These are phyloP conservation scores for Nasonovia ribisnigri DNA, from an alignment of 2,888 invertebrate species.

Conservation along the genomic window DNA sequence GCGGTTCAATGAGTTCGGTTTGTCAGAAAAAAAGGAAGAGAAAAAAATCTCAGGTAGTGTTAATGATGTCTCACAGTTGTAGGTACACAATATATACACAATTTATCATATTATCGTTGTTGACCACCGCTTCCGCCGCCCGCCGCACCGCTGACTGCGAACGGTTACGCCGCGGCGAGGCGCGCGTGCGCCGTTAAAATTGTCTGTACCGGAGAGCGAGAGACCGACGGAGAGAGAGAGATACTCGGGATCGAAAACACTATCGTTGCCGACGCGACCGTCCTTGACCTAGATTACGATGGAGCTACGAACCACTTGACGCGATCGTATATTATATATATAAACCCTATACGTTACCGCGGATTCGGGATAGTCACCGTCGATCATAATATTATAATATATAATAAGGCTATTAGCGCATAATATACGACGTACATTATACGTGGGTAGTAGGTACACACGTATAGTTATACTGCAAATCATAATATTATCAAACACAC, in stretches of 20 bases:
- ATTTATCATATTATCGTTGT: background rate
- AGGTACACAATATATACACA: background rate
- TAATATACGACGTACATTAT: background rate
- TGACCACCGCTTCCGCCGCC: background rate
- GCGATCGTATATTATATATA: background rate
- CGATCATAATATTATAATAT: background rate
- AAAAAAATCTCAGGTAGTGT: background rate
- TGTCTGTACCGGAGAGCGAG: background rate
- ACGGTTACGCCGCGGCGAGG: background rate
- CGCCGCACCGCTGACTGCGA: background rate
- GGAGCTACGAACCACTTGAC: slow-evolving; percentile 18
- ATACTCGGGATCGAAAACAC: slow-evolving; percentile 26
- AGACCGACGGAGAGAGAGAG: background rate
- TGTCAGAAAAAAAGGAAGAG: background rate
- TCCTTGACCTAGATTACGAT: slow-evolving; percentile 50
- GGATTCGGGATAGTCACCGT: background rate
- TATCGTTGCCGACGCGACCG: slow-evolving; percentile 34
- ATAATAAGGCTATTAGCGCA: background rate
- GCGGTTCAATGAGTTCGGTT: background rate
- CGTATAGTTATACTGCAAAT: background rate
- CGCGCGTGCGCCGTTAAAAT: slow-evolving; percentile 26
- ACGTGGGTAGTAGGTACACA: background rate
- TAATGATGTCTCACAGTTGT: background rate
- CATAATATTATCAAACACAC: background rate
- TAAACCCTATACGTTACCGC: background rate